phyloP scores from a whole-genome alignment of 2,113 vertebrate species.

The Pteropus alecto region DNA sequence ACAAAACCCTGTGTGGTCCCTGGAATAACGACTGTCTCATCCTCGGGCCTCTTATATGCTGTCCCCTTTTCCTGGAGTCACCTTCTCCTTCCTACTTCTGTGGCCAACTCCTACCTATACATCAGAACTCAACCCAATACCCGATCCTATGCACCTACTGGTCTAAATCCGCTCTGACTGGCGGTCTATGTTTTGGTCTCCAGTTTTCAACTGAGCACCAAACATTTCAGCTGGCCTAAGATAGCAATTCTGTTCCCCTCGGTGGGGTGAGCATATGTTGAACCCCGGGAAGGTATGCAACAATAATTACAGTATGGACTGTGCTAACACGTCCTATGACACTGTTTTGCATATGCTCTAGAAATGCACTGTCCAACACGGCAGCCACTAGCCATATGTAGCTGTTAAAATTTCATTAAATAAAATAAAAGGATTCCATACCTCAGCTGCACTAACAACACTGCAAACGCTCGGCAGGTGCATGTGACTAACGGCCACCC shows the following conservation, averaged over 20 bases:
- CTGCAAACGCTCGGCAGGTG: not conserved
- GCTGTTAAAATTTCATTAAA: not conserved
- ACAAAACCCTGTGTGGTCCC: not conserved
- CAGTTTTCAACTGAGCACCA: not conserved
- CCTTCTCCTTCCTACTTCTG: not conserved
- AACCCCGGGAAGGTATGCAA: not conserved
- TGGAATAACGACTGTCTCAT: not conserved
- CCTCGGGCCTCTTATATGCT: not conserved
- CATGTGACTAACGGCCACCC: not conserved
- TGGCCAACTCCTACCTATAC: not conserved
- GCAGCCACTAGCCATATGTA: not conserved
- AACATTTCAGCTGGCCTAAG: not conserved
- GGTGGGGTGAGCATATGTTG: not conserved
- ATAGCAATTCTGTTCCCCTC: not conserved
- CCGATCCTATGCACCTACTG: not conserved
- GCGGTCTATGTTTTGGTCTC: not conserved
- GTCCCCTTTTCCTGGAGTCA: not conserved
- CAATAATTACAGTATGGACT: not conserved
- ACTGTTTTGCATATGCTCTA: not conserved
- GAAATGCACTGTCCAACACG: not conserved
- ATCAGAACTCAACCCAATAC: not conserved
- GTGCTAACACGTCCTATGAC: not conserved
- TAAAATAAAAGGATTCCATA: not conserved
- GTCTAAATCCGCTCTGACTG: not conserved
- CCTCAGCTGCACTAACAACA: not conserved